Evolutionary conservation across 2,113 vertebrate genomes (phyloP).

Genomic region (Ginglymostoma cirratum): DNA sequence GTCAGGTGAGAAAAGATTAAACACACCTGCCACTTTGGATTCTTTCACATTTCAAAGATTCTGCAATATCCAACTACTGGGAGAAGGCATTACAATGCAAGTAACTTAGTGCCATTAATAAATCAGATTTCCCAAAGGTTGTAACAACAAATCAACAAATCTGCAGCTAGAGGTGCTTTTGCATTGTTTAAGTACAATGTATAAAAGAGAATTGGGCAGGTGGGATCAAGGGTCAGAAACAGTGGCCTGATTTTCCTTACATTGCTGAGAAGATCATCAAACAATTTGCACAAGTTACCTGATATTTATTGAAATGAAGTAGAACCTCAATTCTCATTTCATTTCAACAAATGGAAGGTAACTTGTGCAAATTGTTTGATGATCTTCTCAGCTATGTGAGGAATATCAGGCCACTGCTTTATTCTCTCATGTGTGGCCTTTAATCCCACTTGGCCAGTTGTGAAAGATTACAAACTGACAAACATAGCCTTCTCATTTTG

Average conservation of each 20-base stretch:
- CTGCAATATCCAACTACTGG: background rate
- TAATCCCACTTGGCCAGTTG: background rate
- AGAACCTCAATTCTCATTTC: too few relatives aligned
- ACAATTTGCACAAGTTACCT: background rate
- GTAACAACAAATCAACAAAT: background rate
- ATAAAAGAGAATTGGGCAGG: background rate
- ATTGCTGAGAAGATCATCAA: background rate
- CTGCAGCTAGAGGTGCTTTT: background rate
- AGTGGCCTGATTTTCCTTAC: background rate
- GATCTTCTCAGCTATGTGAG: background rate
- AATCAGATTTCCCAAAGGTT: background rate
- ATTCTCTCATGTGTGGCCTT: background rate
- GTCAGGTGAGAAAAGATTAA: conserved; percentile 14
- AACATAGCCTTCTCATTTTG: background rate
- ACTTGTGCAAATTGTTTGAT: background rate
- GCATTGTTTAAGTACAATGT: background rate
- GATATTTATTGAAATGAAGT: background rate
- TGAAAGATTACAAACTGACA: background rate
- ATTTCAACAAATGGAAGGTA: background rate
- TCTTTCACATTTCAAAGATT: background rate
- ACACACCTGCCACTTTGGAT: background rate
- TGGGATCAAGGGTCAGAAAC: background rate
- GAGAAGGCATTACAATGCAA: background rate
- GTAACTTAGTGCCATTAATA: background rate
- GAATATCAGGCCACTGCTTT: background rate